These are phyloP conservation scores for Bombylius discolor DNA, from an alignment of 2,888 invertebrate species.

Conservation along the genomic window DNA sequence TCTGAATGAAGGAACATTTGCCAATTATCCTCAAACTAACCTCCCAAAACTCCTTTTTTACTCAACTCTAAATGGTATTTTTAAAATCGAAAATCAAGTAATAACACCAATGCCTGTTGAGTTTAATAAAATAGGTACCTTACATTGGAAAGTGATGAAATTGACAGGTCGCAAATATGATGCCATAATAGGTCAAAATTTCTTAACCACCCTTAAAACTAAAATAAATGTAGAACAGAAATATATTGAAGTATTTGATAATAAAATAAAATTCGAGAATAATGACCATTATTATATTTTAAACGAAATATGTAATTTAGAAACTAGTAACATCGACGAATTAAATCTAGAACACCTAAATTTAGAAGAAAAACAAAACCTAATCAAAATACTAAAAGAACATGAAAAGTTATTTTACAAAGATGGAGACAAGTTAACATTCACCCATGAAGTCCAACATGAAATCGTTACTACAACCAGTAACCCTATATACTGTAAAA, in stretches of 20 bases:
- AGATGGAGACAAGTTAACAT: no score
- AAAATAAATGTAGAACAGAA: background rate
- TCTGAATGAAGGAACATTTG: background rate
- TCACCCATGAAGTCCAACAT: no score
- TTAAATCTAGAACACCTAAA: background rate
- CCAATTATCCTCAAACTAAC: background rate
- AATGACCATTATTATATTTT: background rate
- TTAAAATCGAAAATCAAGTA: background rate
- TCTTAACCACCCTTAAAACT: background rate
- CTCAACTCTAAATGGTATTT: background rate
- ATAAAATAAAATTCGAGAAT: background rate
- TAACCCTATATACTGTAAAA: background rate
- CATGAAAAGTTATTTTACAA: no score
- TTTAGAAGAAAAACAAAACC: background rate
- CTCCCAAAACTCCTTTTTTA: background rate
- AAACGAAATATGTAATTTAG: background rate
- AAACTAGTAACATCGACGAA: background rate
- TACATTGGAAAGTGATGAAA: no score
- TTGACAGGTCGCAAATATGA: no score
- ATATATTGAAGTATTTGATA: background rate
- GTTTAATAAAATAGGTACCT: background rate
- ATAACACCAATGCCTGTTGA: background rate
- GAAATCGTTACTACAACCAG: no score
- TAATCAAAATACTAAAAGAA: no score
- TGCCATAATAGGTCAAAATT: background rate